These are phyloP conservation scores for Stichodactyla mertensii DNA, from an alignment of 64 coral and sea anemone genomes.

Conservation along the genomic window DNA sequence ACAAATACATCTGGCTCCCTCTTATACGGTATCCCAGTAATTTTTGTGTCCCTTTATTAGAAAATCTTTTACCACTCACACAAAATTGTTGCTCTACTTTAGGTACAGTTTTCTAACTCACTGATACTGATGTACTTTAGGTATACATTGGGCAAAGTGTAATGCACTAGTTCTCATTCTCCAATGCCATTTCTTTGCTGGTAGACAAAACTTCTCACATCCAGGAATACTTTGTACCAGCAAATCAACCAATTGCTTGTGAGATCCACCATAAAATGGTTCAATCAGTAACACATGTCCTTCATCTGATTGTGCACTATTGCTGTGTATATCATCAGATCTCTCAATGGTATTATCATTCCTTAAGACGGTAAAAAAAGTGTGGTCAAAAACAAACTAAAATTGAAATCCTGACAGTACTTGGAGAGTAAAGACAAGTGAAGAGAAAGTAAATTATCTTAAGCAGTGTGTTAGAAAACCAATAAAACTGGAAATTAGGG, in stretches of 20 bases:
- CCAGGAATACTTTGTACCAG: constrained; percentile 39
- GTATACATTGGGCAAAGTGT: constrained; percentile 74
- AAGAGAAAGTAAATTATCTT: too few relatives aligned
- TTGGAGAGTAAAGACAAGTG: too few relatives aligned
- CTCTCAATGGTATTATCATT: background rate
- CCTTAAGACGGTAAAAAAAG: background rate
- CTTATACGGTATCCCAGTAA: too few relatives aligned
- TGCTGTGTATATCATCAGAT: background rate
- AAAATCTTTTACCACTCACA: too few relatives aligned
- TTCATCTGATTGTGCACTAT: background rate
- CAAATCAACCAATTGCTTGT: constrained; percentile 81
- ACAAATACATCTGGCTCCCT: too few relatives aligned
- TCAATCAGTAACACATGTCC: constrained; percentile 57
- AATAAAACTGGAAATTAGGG: too few relatives aligned
- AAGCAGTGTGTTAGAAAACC: too few relatives aligned
- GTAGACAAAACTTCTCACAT: constrained; percentile 44
- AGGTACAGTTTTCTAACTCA: background rate
- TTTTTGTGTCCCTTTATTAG: too few relatives aligned
- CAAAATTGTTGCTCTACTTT: background rate
- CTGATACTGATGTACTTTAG: constrained; percentile 43
- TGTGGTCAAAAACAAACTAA: too few relatives aligned
- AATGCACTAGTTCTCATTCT: constrained; percentile 86
- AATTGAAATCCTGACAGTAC: too few relatives aligned
- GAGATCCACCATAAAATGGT: constrained; percentile 94
- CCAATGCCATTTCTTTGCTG: constrained; percentile 98